phyloP scores from a whole-genome alignment of 1,140 invertebrate genomes.

The Drosophila takahashii region DNA sequence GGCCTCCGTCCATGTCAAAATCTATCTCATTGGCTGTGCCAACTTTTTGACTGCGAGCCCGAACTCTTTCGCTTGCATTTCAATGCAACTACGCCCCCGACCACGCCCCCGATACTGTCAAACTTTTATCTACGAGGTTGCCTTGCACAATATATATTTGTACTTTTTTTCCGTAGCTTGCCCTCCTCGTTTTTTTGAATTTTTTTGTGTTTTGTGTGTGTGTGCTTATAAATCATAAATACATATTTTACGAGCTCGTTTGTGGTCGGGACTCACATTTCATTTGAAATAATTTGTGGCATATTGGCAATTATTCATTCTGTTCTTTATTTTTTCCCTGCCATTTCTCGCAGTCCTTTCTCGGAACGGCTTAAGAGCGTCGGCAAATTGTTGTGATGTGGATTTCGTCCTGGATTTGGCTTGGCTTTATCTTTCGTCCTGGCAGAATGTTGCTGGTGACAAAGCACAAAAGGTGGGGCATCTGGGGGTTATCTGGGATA shows the following conservation, averaged over 20 bases:
- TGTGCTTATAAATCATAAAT: constrained; percentile 78
- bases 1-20: constrained; percentile 62
- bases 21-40: constrained; percentile 61
- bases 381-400: constrained; percentile 68
- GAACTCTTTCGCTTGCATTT: constrained; percentile 71
- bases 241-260: constrained; percentile 68
- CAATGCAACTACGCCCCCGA: constrained; percentile 61
- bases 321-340: constrained; percentile 43
- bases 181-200: constrained; percentile 11
- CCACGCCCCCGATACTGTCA: constrained; percentile 61
- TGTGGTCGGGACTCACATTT: constrained; percentile 72
- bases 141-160: constrained; percentile 27
- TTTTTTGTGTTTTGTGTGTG: constrained; percentile 30
- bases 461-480: constrained; percentile 70
- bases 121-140: constrained; percentile 71
- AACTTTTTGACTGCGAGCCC: constrained; percentile 48
- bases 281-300: constrained; percentile 83
- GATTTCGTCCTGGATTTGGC: constrained; percentile 79
- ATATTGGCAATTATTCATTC: constrained; percentile 82
- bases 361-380: constrained; percentile 64
- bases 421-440: constrained; percentile 68
- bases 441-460: constrained; percentile 55
- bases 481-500: constrained; percentile 16
- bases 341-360: constrained; percentile 26
- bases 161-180: constrained; percentile 29